Evolutionary conservation across 2,113 vertebrate genomes (phyloP), one percentile per base, ranked within the genome.

Genomic region (Nibea coibor): DNA sequence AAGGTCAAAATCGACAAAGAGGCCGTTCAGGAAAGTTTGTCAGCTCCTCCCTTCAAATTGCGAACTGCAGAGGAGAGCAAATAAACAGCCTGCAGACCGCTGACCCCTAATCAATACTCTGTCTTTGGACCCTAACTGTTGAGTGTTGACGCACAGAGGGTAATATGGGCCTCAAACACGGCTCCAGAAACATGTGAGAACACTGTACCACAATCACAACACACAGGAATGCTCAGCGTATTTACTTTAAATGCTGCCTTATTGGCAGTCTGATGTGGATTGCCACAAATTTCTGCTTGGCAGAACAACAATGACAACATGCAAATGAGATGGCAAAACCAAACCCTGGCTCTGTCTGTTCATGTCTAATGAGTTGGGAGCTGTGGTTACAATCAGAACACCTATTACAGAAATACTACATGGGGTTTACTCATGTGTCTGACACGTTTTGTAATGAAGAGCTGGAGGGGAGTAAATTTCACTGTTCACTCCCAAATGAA

Each of bases 61-160:
- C 88, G 73, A 71, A 90, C 89, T 85, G 90, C 89, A 88, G 1
- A 85, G 92, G 84, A 95, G 91, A 88, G 90, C 91, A 94, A 96
- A 95, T 92, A 95, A 96, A 95, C 89, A 5, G 54, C 61, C 26
- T 45, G 51, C 69, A 77, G 72, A 51, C 75, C 5, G 4, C 73
- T 68, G 75, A 86, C 75, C 78, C 77, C 63, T 62, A 11, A 91
- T 92, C 90, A 88, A 82, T 91, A 86, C 78, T 70, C 50, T 56
- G 26, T 24, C 69, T 87, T 75, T 82, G 76, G 69, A 72, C 39
- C 65, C 51, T 51, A 47, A 64, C 61, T 26, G 65, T 20, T 5
- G 54, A 67, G 72, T 69, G 61, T 71, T 82, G 53, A 84, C 35
- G 42, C 11, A 1, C 63, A 28, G 59, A 59, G 56, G 50, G 54